Evolutionary conservation across 2,888 invertebrate species (phyloP), one percentile per base, ranked within the genome.

Genomic region (Phortica okadai): DNA sequence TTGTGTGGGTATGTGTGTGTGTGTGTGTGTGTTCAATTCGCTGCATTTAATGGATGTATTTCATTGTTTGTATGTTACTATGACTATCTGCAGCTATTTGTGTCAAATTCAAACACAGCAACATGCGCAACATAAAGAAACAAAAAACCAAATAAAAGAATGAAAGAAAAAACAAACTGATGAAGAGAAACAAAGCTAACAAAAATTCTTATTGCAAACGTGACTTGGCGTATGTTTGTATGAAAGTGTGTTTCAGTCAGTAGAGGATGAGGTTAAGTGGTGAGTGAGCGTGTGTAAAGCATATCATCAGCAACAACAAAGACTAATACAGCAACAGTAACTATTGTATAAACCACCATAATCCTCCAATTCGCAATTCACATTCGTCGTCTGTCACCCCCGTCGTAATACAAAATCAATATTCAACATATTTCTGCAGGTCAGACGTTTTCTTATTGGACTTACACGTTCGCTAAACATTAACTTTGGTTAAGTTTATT

Each of bases 1-100:
- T 0, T 45, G 10, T 45, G 50, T 50, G 50, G 8, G 8, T 14
- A 1, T 50, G 50, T 3, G 50, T 11, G 14, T 50, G 50, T 50
- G 50, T 50, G 50, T 50, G 50, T 50, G 14, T 16, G 7, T 62
- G 62, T 21, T 62, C 16, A 62, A 21, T 21, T 62, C 16, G 21
- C 56, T 72, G 74, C 50, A 16, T 69, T 59, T 42, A 75, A 59
- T 41, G 74, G 59, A 44, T 70, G 25, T 56, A 14, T 73, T 50
- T 75, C 77, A 75, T 78, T 80, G 78, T 80, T 80, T 74, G 54
- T 74, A 25, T 64, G 85, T 86, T 85, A 83, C 86, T 88, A 83
- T 84, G 88, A 79, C 88, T 86, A 85, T 88, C 88, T 81, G 78
- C 79, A 76, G 81, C 79, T 77, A 84, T 87, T 87, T 82, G 79